Percentiles rank a stretch among this genome's conserved stretches.
phyloP scores from a whole-genome alignment of 1,140 invertebrate species.

The Musca domestica region DNA sequence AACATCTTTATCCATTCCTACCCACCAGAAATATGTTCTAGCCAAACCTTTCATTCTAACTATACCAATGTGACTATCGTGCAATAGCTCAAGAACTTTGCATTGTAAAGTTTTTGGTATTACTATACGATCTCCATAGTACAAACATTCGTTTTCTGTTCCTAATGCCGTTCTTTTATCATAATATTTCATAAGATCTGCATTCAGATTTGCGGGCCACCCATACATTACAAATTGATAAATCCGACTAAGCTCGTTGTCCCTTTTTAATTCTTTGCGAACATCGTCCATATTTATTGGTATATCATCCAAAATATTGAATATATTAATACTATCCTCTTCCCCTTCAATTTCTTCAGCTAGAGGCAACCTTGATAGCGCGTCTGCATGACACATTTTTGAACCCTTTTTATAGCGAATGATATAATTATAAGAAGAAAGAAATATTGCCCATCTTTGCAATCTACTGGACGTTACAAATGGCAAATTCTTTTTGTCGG shows the following conservation, averaged over 20 bases:
- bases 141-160: slow-evolving; percentile 13
- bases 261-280: not conserved
- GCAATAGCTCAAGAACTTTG: slow-evolving; percentile 12
- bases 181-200: not conserved
- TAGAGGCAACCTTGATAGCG: slow-evolving; percentile 30
- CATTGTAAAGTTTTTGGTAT: slow-evolving; percentile 10
- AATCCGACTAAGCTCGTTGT: not conserved
- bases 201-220: not conserved
- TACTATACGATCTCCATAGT: slow-evolving; percentile 21
- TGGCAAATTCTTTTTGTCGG: slow-evolving; percentile 31
- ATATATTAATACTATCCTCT: slow-evolving; percentile 12
- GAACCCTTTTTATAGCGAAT: slow-evolving; percentile 27
- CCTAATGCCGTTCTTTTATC: not conserved
- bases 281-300: slow-evolving; percentile 13
- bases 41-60: slow-evolving; percentile 19
- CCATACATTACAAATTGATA: slow-evolving; percentile 7
- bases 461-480: slow-evolving; percentile 30
- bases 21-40: slow-evolving; percentile 21
- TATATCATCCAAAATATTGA: not conserved
- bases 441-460: slow-evolving; percentile 35
- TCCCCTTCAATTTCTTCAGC: not conserved
- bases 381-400: slow-evolving; percentile 31
- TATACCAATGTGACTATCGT: slow-evolving; percentile 20
- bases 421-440: slow-evolving; percentile 33
- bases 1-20: slow-evolving; percentile 15